These are phyloP conservation scores for Heliconius aoede DNA, from an alignment of 2,888 invertebrate species.

Conservation along the genomic window DNA sequence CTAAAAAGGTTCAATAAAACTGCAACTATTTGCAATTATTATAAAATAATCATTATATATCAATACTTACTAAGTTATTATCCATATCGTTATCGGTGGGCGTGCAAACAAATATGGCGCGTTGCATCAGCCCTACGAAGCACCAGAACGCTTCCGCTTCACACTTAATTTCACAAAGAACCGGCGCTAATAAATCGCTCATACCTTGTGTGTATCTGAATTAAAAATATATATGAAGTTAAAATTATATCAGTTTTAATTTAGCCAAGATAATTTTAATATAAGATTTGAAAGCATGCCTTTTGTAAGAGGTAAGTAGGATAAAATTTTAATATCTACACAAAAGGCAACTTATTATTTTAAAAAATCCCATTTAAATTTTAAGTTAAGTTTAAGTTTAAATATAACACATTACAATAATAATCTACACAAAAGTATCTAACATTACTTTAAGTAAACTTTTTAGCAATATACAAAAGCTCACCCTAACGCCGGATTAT, in stretches of 20 bases:
- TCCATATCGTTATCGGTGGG: constrained; percentile 98
- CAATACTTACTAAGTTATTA: constrained; percentile 87
- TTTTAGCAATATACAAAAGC: constrained; percentile 42
- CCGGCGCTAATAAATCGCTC: constrained; percentile 97
- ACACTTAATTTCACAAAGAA: constrained; percentile 95
- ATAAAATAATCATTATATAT: not conserved
- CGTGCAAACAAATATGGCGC: constrained; percentile 96
- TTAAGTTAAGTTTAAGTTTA: no score
- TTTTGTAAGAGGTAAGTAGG: no score
- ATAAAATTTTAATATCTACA: no score
- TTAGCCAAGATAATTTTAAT: no score
- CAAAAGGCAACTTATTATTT: no score
- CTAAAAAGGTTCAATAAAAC: not conserved
- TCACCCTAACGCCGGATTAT: constrained; percentile 92
- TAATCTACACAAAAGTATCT: no score
- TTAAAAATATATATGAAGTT: constrained; percentile 33
- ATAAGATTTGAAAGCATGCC: no score
- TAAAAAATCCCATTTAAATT: no score
- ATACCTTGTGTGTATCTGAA: constrained; percentile 94
- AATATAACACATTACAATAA: no score
- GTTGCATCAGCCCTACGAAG: constrained; percentile 97
- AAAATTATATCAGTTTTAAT: no score
- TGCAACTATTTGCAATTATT: not conserved
- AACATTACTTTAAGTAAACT: not conserved
- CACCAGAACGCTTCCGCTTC: constrained; percentile 99